Evolutionary conservation across 2,113 vertebrate genomes (phyloP).

Genomic region (Vicugna pacos): DNA sequence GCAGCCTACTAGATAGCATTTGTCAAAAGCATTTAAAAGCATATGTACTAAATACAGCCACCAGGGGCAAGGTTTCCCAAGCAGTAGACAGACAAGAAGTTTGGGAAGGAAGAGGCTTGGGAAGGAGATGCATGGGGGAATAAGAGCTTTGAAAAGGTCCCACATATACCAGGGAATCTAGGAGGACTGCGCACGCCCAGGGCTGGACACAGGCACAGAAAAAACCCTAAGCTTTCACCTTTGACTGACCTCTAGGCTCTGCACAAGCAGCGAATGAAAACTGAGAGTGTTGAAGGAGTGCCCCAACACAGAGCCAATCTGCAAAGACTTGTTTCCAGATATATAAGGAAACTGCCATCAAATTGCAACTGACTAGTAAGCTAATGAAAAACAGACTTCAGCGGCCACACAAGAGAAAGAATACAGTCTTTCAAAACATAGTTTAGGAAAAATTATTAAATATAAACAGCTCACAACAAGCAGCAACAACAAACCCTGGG

Average conservation of each 20-base stretch:
- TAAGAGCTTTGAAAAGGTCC: neutral
- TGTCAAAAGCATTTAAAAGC: neutral
- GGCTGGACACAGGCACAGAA: neutral
- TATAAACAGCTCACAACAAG: neutral
- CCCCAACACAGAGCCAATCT: neutral
- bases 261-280: neutral
- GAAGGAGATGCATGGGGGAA: neutral
- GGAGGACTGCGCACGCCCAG: neutral
- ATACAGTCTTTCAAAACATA: neutral
- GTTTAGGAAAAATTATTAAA: conserved; percentile 5
- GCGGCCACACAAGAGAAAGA: neutral
- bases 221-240: neutral
- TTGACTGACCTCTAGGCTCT: neutral
- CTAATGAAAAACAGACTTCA: neutral
- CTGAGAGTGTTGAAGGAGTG: neutral
- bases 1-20: neutral
- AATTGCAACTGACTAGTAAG: neutral
- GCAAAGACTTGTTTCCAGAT: neutral
- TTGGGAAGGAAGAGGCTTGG: neutral
- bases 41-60: neutral
- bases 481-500: neutral
- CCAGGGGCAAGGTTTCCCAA: neutral
- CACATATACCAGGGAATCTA: neutral
- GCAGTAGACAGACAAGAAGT: neutral
- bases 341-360: neutral